These are phyloP conservation scores for Craterocephalus amniculus DNA, from an alignment of 2,797 vertebrate species.

Conservation along the genomic window DNA sequence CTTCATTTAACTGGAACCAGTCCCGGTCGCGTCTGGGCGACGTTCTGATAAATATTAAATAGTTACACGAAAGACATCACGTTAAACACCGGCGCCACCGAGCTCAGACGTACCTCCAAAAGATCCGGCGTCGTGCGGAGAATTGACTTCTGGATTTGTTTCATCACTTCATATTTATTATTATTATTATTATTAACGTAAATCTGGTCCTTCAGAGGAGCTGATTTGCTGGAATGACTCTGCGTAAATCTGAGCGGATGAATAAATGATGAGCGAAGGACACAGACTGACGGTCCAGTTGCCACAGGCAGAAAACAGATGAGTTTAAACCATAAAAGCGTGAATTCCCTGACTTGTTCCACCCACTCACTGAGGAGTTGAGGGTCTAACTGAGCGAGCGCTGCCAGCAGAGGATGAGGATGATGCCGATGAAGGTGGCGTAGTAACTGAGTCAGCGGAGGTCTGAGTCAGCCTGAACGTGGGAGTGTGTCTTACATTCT, in stretches of 20 bases:
- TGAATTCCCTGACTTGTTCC: conserved; percentile 6
- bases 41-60: conserved; percentile 63
- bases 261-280: neutral
- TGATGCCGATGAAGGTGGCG: neutral
- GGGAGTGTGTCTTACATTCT: conserved; percentile 65
- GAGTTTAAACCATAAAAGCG: neutral
- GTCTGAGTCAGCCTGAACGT: conserved; percentile 14
- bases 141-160: neutral
- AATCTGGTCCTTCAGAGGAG: neutral
- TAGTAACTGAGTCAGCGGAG: conserved; percentile 13
- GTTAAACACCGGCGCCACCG: conserved; percentile 7
- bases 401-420: conserved; percentile 8
- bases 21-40: neutral
- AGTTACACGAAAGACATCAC: conserved; percentile 36
- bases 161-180: too few species aligned
- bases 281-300: neutral
- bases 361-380: too few species aligned
- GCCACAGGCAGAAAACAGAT: neutral
- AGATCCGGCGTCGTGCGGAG: neutral
- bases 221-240: conserved; percentile 36
- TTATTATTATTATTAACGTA: too few species aligned
- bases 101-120: conserved; percentile 32
- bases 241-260: neutral
- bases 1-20: conserved; percentile 26
- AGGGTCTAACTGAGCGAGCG: too few species aligned